Conservation (phyloP, 1,140 invertebrate genomes). For the Pantala flavescens region DNA sequence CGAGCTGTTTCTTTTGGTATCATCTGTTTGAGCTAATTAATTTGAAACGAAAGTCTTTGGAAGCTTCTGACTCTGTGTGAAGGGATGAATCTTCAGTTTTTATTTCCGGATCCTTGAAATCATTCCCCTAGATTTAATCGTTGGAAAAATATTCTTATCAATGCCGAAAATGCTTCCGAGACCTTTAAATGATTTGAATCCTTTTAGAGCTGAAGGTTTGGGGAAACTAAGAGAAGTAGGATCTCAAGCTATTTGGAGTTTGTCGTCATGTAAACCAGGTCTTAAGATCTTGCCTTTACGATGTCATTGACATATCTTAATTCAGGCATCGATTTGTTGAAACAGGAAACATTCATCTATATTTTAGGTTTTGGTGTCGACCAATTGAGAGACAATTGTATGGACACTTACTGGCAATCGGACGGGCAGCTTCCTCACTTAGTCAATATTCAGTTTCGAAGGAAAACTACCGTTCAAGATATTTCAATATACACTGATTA, state of each 20-base stretch:
- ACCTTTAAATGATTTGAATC: not conserved
- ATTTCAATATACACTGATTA: conserved; percentile 97
- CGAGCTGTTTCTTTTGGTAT: too few species aligned
- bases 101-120: too few species aligned
- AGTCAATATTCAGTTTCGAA: conserved; percentile 94
- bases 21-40: too few species aligned
- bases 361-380: conserved; percentile 89
- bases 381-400: conserved; percentile 85
- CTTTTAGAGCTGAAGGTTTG: not conserved
- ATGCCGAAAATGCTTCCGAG: not conserved
- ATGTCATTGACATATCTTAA: not conserved
- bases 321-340: not conserved
- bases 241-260: conserved; percentile 91
- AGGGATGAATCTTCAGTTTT: too few species aligned
- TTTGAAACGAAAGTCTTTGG: too few species aligned
- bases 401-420: conserved; percentile 98
- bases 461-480: conserved; percentile 90
- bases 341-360: conserved; percentile 16
- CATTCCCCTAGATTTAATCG: too few species aligned
- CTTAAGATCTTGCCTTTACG: conserved; percentile 21
- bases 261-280: conserved; percentile 97
- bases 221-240: conserved; percentile 76
- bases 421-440: conserved; percentile 96
- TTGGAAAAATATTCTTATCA: not conserved
- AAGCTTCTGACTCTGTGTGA: too few species aligned